Evolutionary conservation across 2,113 vertebrate genomes (phyloP).

Genomic region (Thamnaconus septentrionalis): DNA sequence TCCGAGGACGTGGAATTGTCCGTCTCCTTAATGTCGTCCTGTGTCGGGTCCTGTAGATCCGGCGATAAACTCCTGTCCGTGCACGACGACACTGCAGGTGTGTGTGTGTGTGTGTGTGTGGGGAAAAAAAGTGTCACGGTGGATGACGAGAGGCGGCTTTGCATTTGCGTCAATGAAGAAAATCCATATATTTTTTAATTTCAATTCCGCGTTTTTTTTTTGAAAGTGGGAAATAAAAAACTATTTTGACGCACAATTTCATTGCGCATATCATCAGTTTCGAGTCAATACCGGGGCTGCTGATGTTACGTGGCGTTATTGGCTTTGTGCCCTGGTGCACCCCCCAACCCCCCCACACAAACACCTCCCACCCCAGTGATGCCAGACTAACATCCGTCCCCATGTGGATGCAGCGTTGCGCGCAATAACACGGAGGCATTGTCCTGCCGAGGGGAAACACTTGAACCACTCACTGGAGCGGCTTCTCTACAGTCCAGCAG

Average conservation of each 20-base stretch:
- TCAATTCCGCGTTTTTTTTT: no score
- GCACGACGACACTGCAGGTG: conserved; percentile 89
- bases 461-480: no score
- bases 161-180: not conserved
- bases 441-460: conserved; percentile 36
- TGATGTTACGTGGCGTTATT: no score
- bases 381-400: no score
- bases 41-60: conserved; percentile 89
- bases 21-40: conserved; percentile 95
- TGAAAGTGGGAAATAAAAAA: no score
- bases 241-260: no score
- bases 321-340: no score
- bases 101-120: not conserved
- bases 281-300: no score
- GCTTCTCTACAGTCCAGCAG: no score
- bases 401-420: conserved; percentile 4
- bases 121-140: conserved; percentile 50
- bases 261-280: no score
- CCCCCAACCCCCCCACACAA: no score
- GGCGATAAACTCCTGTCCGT: conserved; percentile 98
- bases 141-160: not conserved
- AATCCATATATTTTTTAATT: conserved; percentile 10
- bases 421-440: conserved; percentile 44
- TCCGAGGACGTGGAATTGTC: conserved; percentile 97
- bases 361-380: no score